Conservation (phyloP, 2,113 vertebrate genomes). For the Caracal caracal region DNA sequence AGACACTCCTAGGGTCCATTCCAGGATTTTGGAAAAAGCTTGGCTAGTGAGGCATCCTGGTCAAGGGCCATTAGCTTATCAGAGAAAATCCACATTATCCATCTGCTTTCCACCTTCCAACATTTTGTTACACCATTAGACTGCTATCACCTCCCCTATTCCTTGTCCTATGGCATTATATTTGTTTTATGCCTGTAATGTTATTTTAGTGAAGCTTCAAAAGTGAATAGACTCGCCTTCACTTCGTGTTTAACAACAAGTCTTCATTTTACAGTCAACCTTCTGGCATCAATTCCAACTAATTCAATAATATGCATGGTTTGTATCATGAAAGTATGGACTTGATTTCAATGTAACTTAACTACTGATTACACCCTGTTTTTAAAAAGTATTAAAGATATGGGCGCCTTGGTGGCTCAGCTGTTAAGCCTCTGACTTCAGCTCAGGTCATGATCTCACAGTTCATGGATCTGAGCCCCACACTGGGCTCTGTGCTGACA, state of each 20-base stretch:
- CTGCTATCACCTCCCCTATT: not conserved
- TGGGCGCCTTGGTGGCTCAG: too few species aligned
- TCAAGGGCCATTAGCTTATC: not conserved
- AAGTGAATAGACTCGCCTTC: not conserved
- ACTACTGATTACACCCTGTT: not conserved
- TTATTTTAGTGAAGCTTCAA: not conserved
- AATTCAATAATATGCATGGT: not conserved
- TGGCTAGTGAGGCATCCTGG: not conserved
- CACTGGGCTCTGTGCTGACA: too few species aligned
- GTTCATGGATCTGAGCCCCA: too few species aligned
- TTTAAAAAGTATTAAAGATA: not conserved
- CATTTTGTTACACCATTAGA: not conserved
- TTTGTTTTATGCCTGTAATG: not conserved
- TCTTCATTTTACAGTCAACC: conserved; percentile 2
- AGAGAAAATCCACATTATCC: not conserved
- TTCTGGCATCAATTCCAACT: conserved; percentile 5
- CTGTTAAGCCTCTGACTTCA: too few species aligned
- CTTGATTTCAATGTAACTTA: not conserved
- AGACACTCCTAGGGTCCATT: not conserved
- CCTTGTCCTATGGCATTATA: not conserved
- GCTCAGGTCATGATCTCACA: too few species aligned
- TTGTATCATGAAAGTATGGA: not conserved
- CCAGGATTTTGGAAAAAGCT: not conserved
- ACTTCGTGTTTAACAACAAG: not conserved
- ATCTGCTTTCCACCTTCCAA: not conserved